A percentile compares a stretch with the other conserved stretches of the same genome.
Evolutionary conservation across 2,888 invertebrate genomes (phyloP).

Genomic region (Sceliomorpha sp.): DNA sequence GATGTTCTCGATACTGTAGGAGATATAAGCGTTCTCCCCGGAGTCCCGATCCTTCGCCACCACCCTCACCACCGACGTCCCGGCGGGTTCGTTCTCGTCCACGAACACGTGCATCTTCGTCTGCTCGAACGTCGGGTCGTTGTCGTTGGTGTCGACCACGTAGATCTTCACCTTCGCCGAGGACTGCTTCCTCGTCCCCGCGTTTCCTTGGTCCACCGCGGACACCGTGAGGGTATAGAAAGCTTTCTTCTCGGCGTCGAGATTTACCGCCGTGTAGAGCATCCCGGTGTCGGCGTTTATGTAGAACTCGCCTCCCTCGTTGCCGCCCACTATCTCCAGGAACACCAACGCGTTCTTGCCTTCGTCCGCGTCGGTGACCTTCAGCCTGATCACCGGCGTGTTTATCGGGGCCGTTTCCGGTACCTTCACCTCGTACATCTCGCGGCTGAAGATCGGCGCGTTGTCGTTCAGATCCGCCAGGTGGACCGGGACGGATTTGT

Average conservation of each 20-base stretch:
- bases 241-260: slow-evolving; percentile 92
- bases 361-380: slow-evolving; percentile 91
- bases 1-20: slow-evolving; percentile 94
- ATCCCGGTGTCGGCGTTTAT: slow-evolving; percentile 94
- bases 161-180: slow-evolving; percentile 95
- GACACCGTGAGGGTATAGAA: slow-evolving; percentile 94
- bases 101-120: slow-evolving; percentile 86
- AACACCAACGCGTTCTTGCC: slow-evolving; percentile 91
- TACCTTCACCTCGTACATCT: slow-evolving; percentile 92
- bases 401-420: slow-evolving; percentile 94
- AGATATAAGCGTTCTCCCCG: slow-evolving; percentile 97
- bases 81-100: slow-evolving; percentile 93
- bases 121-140: slow-evolving; percentile 92
- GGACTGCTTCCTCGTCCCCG: slow-evolving; percentile 90
- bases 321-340: slow-evolving; percentile 94
- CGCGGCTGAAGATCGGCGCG: slow-evolving; percentile 92
- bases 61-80: slow-evolving; percentile 91
- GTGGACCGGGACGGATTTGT: slow-evolving; percentile 90
- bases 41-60: slow-evolving; percentile 93
- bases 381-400: slow-evolving; percentile 92
- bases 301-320: slow-evolving; percentile 92
- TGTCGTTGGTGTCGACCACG: slow-evolving; percentile 95
- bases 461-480: slow-evolving; percentile 92
- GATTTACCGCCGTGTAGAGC: slow-evolving; percentile 88
- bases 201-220: slow-evolving; percentile 93